phyloP scores from a whole-genome alignment of 2,888 invertebrate species.

The Pollenia labialis region DNA sequence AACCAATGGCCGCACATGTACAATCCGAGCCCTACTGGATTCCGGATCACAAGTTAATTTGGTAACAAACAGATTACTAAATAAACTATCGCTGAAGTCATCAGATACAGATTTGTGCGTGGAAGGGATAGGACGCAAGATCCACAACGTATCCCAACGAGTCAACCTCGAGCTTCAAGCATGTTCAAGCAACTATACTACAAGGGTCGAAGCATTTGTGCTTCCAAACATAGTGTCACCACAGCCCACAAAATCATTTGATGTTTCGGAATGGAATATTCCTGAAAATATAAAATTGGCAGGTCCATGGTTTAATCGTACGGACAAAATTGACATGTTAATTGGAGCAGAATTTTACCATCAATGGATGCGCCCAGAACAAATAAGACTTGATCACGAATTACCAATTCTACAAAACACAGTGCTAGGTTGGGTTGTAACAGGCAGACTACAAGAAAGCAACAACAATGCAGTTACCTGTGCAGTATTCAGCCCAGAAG shows the following conservation, averaged over 20 bases:
- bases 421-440: neutral
- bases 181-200: neutral
- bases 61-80: neutral
- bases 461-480: neutral
- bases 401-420: constrained; percentile 20
- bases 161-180: constrained; percentile 1
- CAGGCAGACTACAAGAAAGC: neutral
- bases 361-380: no score
- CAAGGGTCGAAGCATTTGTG: no score
- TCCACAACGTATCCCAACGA: neutral
- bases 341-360: no score
- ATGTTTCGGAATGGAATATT: no score
- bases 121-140: neutral
- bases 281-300: no score
- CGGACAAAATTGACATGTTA: no score
- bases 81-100: neutral
- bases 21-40: no score
- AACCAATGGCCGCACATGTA: neutral
- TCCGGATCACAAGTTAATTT: no score
- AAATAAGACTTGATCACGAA: neutral
- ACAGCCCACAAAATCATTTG: neutral
- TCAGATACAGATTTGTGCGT: neutral
- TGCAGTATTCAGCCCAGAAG: no score
- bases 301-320: no score
- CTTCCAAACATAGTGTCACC: no score